Base-by-base conservation (phyloP, 1,140 invertebrate genomes). In the Drosophila subpulchrella region DNA sequence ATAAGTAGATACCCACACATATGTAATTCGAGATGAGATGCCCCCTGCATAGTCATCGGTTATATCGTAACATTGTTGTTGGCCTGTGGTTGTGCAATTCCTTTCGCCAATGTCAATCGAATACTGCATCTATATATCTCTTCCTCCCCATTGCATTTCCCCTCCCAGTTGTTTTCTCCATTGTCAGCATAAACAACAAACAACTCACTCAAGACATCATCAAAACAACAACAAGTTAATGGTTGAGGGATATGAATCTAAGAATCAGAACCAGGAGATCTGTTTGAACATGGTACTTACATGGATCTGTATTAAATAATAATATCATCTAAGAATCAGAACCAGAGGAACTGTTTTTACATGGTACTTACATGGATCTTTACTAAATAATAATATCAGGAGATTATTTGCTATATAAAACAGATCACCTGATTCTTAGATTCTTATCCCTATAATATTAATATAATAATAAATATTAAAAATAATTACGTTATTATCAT, bases 141-240 rank as follows among this genome's bases (percentile, higher is more conserved):
- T 59, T 59, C 47, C 30, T 51, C 4, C 30, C 30, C 30, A 51
- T 62, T 32, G 24, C 53, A 44, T 41, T 62, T 58, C 12, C 59
- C 20, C 7, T 32, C 8, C 53, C 24, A 62, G 32, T 17, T 41
- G 17, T 62, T 59, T 59, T 42, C 56, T 56, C 15, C 36, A 24
- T 62, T 62, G 38, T 62, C 60, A 59, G 60, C 60, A 62, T 59
- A 62, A 62, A 42, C 53, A 62, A 38, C 11, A 59, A 59, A 59
- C 53, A 62, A 54, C 6, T 32, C 53, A 32, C 17, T 58, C 15
- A 36, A 24, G 17, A 2, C 15, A 42, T 17, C 32, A 15, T 42
- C 36, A 41, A 41, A 59, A 60, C 54, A 59, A 41, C 30, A 62
- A 62, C 39, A 59, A 42, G 7, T 39, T 39, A 4, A 17, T 27